Base-by-base conservation (phyloP, 2,888 invertebrate genomes). In the Morpho helenor region DNA sequence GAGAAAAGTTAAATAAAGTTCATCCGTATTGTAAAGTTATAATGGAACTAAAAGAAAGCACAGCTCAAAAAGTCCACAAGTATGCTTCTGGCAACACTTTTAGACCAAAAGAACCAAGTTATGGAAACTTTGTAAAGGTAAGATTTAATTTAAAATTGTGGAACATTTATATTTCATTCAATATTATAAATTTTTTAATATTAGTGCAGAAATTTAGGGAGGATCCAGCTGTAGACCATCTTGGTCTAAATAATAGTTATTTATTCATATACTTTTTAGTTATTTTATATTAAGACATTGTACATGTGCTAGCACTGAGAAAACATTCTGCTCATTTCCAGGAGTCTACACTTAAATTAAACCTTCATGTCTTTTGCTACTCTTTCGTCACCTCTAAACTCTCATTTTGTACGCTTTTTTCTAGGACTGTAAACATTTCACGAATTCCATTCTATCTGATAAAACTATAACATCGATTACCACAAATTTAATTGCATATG, bases 31-130 rank as follows among this genome's bases (percentile, higher is more conserved):
- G 89, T 66, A 64, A 70, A 16, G 71, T 85, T 49, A 69, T 93
- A n/a, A 73, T 84, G 61, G 71, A 81, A 6, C 65, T 79, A 68
- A 89, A 79, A 71, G 83, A 75, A 46, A 70, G 66, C 60, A 87
- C 79, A 49, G 90, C 72, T 45, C 81, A 76, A 52, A 77, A 51
- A 67, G 79, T 83, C 49, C 68, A 72, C n/a, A 87, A 91, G 57
- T 89, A 93, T 56, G 84, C 87, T 2, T 82, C 92, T 65, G 91
- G 89, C 41, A 90, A 92, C 49, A 92, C 92, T 7, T 92, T 91
- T 52, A 87, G 94, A 55, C 92, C 93, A 1, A 77, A 80, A 7
- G 80, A 89, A 51, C 82, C 91, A 1, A 74, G 87, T 0, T 94
- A 93, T 68, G 76, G 79, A 47, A 82, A 75, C 61, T 87, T 94